A percentile compares a stretch with the other conserved stretches of the same genome.
These are phyloP conservation scores for Onthophagus sagittarius DNA, from an alignment of 2,888 invertebrate genomes.

Conservation along the genomic window DNA sequence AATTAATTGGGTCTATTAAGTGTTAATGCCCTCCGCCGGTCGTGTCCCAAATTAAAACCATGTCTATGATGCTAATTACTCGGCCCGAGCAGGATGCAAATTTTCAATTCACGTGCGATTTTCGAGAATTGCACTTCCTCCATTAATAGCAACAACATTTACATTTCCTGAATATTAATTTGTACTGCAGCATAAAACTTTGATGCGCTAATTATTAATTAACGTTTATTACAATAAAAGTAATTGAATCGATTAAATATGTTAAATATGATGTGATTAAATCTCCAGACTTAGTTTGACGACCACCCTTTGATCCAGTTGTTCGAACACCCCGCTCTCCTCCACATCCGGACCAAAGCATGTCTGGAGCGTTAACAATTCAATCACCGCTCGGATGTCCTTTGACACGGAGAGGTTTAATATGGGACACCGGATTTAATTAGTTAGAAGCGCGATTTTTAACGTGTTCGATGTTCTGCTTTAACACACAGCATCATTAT, in stretches of 20 bases:
- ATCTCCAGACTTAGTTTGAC: too few species aligned
- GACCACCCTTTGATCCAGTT: not conserved
- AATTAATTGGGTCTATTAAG: conserved; percentile 8
- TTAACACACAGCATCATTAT: too few species aligned
- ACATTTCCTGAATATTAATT: not conserved
- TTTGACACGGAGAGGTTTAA: not conserved
- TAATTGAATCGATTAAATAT: too few species aligned
- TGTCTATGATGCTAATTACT: conserved; percentile 7
- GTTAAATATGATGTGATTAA: too few species aligned
- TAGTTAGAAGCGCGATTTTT: not conserved
- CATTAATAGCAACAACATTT: conserved; percentile 2
- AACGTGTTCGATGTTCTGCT: too few species aligned
- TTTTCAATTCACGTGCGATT: conserved; percentile 12
- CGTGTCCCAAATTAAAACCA: conserved; percentile 1
- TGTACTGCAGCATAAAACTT: too few species aligned
- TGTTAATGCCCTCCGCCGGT: conserved; percentile 3
- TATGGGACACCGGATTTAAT: not conserved
- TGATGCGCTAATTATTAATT: too few species aligned
- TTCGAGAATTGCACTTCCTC: conserved; percentile 7
- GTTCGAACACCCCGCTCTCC: not conserved
- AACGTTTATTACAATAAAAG: too few species aligned
- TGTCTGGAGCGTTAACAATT: not conserved
- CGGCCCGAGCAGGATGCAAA: conserved; percentile 11
- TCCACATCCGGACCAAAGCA: not conserved
- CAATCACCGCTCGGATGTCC: not conserved